Conservation (phyloP, 2,888 invertebrate genomes). For the Zhuqinia jingwanae region DNA sequence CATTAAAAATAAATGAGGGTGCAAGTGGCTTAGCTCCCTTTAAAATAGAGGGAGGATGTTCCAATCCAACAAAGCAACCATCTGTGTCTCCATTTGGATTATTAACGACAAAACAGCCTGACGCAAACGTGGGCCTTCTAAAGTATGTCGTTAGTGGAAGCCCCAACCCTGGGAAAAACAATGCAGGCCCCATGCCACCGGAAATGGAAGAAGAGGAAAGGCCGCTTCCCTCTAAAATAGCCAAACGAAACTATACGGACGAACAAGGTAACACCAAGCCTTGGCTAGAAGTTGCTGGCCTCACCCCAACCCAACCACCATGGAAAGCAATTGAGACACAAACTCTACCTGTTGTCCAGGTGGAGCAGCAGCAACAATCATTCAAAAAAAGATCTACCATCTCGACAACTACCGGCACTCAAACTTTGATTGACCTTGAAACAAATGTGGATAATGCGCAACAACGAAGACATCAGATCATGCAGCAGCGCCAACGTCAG, state of each 20-base stretch:
- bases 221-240: constrained; percentile 50
- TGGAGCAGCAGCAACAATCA: constrained; percentile 34
- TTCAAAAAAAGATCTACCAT: constrained; percentile 16
- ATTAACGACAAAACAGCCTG: constrained; percentile 8
- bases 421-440: background rate
- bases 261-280: constrained; percentile 31
- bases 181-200: background rate
- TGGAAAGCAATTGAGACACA: constrained; percentile 26
- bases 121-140: background rate
- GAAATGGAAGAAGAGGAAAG: background rate
- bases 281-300: constrained; percentile 40
- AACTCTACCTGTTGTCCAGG: background rate
- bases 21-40: background rate
- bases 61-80: background rate
- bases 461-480: background rate
- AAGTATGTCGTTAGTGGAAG: constrained; percentile 10
- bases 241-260: constrained; percentile 46
- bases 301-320: constrained; percentile 59
- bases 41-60: background rate
- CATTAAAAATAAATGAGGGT: too few species aligned
- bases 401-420: constrained; percentile 13
- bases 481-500: constrained; percentile 32
- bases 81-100: background rate
- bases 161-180: background rate
- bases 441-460: background rate